Conservation (phyloP, 2,888 invertebrate genomes). For the Tenthredo amoena region DNA sequence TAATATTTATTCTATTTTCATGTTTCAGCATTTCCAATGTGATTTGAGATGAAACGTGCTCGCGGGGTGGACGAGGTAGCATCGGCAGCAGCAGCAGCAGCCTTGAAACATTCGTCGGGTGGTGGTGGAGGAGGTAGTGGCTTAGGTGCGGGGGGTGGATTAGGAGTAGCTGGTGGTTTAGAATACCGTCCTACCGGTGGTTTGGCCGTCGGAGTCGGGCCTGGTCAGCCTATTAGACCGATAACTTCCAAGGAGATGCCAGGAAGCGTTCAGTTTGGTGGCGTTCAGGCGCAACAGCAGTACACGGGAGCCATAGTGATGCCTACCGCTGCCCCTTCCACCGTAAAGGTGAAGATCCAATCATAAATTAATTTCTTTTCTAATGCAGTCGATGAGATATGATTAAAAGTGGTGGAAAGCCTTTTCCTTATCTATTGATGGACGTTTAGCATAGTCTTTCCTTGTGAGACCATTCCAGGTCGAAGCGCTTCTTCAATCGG, state of each 20-base stretch:
- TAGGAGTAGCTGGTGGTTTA: conserved; percentile 76
- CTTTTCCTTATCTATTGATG: not conserved
- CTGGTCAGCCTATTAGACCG: conserved; percentile 75
- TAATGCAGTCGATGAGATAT: not conserved
- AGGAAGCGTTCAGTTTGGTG: conserved; percentile 77
- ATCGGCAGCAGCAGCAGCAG: conserved; percentile 78
- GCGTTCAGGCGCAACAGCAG: conserved; percentile 75
- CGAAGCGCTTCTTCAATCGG: not conserved
- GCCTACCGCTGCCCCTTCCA: conserved; percentile 74
- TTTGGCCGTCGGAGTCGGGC: conserved; percentile 72
- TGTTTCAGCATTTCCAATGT: conserved; percentile 81
- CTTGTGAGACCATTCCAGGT: not conserved
- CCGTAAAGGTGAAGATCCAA: conserved; percentile 72
- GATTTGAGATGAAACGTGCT: conserved; percentile 84
- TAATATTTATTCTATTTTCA: conserved; percentile 50
- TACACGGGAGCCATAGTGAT: conserved; percentile 76
- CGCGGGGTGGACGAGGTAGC: conserved; percentile 77
- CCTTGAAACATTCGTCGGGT: conserved; percentile 79
- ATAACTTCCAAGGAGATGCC: conserved; percentile 77
- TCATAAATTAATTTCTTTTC: not conserved
- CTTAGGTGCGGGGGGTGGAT: conserved; percentile 68
- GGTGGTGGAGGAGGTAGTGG: conserved; percentile 77
- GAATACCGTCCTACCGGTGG: conserved; percentile 76
- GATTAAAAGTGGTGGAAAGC: not conserved
- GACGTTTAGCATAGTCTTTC: not conserved